Evolutionary conservation across 2,797 vertebrate genomes (phyloP), one percentile per base, ranked within the genome.

Genomic region (Champsocephalus gunnari): DNA sequence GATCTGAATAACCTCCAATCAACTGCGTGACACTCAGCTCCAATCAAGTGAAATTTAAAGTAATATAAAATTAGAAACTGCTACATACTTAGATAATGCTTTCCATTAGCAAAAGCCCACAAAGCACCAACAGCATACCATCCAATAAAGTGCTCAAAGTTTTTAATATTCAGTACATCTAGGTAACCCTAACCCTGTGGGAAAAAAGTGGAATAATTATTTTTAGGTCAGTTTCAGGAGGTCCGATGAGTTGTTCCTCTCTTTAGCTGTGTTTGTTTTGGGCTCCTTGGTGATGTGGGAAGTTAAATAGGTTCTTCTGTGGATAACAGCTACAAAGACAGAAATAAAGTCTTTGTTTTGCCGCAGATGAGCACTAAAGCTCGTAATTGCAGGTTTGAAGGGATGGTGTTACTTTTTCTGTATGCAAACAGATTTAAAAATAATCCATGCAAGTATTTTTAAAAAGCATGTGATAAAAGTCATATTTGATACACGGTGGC

Each of bases 331-430:
- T 2, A 14, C 59, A 5, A 5, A 48, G 8, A 24, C 41, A 28
- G 5, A 64, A n/a, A 24, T 51, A 24, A 59, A 64, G 38, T 58
- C 67, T 66, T 49, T 80, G 60, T 72, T 77, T 59, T 32, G 55
- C 58, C 19, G 44, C 24, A 14, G 38, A 24, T 71, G 56, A 32
- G 16, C 50, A 13, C 1, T n/a, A 67, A 34, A 77, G 59, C 60
- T 56, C 7, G 17, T 73, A 72, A 78, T 75, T 78, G 9, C 38
- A 63, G 64, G 51, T 70, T 69, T 63, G 13, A 67, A 48, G 34
- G 43, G 5, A 32, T 13, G 38, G 21, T 17, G 24, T 68, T 38
- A 34, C 13, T 62, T 47, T 43, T 38, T 56, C 24, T 73, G 66
- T 73, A 34, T 53, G 28, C 19, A 14, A 3, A 43, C 12, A 3